Evolutionary conservation across 1,140 invertebrate species (phyloP), one percentile per base, ranked within the genome.

Genomic region (Listronotus oregonensis): DNA sequence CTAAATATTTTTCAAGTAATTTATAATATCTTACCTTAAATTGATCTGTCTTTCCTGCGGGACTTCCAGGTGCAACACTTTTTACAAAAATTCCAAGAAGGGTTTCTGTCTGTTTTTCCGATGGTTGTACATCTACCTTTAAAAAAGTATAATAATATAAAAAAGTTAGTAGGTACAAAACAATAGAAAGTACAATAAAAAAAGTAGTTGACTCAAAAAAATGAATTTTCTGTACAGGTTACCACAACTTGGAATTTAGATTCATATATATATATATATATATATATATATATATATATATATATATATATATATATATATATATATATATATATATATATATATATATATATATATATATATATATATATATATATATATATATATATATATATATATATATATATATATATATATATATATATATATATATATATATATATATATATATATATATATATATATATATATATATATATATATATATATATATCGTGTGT

Each of bases 11-110:
- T n/a, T n/a, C n/a, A n/a, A n/a, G n/a, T n/a, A n/a, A n/a, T 34
- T 34, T 34, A 7, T 8, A 12, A 1, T 37, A 37, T 10, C 8
- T 77, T 81, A 93, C 91, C 84, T 96, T 95, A 21, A 98, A 82
- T 69, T 91, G 87, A 31, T 92, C 94, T 73, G 91, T 90, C 72
- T 86, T 85, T 40, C 94, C 95, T 6, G 96, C 97, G n/a, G 96
- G 96, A 84, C 95, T 98, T 66, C 95, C 89, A 3, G 92, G 87
- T 34, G 98, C 84, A 8, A 99, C 96, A 79, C 97, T 95, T 81
- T 99, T 99, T 70, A 99, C 96, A 79, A 99, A 99, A 74, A 99
- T 98, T 12, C 97, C 97, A 49, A 94, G 90, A 64, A 97, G 82
- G 8, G 78, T 75, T 58, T 80, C 77, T 9, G 78, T 31, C 3